A percentile compares a stretch with the other conserved stretches of the same genome.
Evolutionary conservation across 1,140 invertebrate genomes (phyloP).

Genomic region (Helicoverpa zea): DNA sequence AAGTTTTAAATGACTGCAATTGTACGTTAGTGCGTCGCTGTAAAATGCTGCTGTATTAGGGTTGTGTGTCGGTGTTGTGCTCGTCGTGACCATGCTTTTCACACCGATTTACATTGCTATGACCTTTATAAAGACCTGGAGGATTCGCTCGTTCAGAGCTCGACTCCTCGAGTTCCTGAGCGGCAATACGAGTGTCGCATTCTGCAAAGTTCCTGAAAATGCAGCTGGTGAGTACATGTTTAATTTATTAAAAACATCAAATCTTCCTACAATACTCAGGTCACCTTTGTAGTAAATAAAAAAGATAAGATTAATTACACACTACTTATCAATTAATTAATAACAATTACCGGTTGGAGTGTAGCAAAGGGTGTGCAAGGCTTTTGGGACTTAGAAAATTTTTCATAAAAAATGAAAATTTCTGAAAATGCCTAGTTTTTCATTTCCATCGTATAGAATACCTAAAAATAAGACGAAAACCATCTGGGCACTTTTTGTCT

Average conservation of each 20-base stretch:
- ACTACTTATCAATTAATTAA: neutral
- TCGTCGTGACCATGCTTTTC: constrained; percentile 74
- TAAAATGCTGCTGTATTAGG: constrained; percentile 48
- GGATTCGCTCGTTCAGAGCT: constrained; percentile 80
- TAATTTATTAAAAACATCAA: neutral
- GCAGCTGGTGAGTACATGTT: constrained; percentile 69
- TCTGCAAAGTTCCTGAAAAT: constrained; percentile 83
- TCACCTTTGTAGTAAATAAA: neutral
- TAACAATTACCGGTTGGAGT: no score
- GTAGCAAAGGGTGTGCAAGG: no score
- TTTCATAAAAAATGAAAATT: no score
- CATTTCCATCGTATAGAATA: no score
- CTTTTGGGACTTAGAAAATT: no score
- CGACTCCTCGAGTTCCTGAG: constrained; percentile 79
- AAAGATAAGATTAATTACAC: no score
- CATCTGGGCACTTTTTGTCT: no score
- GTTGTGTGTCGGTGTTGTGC: constrained; percentile 43
- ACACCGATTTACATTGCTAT: constrained; percentile 84
- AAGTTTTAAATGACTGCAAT: constrained; percentile 34
- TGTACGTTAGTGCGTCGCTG: constrained; percentile 22
- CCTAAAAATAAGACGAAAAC: no score
- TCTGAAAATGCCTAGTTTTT: no score
- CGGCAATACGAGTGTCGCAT: constrained; percentile 82
- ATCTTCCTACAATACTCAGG: neutral
- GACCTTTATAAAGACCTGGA: constrained; percentile 84